Percentiles rank a stretch among this genome's conserved stretches.
phyloP scores from a whole-genome alignment of 2,113 vertebrate species.

The Theristicus caerulescens region DNA sequence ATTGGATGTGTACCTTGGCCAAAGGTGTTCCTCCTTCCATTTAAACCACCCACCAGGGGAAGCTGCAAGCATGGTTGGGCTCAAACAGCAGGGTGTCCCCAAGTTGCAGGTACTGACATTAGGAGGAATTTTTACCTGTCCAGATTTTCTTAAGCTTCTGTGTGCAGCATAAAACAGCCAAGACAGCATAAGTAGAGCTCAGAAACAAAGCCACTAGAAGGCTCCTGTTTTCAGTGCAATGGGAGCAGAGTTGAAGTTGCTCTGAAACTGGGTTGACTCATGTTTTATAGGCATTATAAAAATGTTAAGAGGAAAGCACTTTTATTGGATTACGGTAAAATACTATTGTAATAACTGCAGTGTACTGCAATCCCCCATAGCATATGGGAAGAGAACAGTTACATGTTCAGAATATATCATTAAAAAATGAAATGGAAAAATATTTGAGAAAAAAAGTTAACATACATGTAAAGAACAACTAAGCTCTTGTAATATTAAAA shows the following conservation, averaged over 20 bases:
- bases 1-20: neutral
- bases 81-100: neutral
- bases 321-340: conserved; percentile 16
- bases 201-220: neutral
- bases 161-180: neutral
- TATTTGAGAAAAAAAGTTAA: neutral
- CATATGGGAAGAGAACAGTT: neutral
- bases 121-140: neutral
- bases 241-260: neutral
- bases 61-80: neutral
- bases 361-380: neutral
- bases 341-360: neutral
- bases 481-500: neutral
- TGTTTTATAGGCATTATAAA: neutral
- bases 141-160: neutral
- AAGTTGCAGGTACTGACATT: neutral
- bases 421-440: neutral
- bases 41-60: neutral
- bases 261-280: neutral
- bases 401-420: neutral
- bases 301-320: neutral
- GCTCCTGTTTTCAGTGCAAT: neutral
- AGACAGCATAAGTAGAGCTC: neutral
- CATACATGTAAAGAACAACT: neutral
- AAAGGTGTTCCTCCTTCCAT: neutral